Base-by-base conservation (phyloP, 2,888 invertebrate genomes). In the Drosophila conformis region DNA sequence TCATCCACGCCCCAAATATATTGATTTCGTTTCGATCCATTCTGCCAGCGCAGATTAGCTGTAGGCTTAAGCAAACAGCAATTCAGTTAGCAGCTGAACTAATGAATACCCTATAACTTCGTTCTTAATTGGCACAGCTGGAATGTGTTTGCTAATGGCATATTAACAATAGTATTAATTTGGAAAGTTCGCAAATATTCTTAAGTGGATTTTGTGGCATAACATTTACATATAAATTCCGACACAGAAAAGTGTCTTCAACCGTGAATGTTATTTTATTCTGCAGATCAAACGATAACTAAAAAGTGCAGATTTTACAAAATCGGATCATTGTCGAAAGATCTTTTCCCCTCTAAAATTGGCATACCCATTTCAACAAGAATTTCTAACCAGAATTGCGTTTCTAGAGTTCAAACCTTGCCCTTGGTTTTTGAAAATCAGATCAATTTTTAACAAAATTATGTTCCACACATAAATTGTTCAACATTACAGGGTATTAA, bases 1-100 rank as follows among this genome's bases (percentile, higher is more conserved):
- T 70, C 70, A 65, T 64, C 60, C 68, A 81, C 77, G 82, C 83
- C 80, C 80, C 49, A 49, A 65, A 81, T 74, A 76, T 71, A 76
- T 74, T 63, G n/a, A 54, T 48, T 69, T 63, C 51, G 53, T 13
- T 51, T 65, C 61, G 60, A 74, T 51, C 42, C 36, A 54, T 46
- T 63, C 61, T 49, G 53, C 35, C 5, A 29, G 1, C 29, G n/a
- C n/a, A 21, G 29, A 40, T 15, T 57, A 57, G 29, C 27, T 27
- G 29, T 7, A 15, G 29, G 15, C 27, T 35, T 46, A 57, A 29
- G 6, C 21, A 2, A 29, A 46, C 25, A 40, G 2, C 38, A 11
- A 4, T 7, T 13, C 2, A 15, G 25, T 25, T 2, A 15, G 46
- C 25, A 25, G 15, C 15, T 25, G 25, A 15, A 25, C 46, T 4